phyloP scores from a whole-genome alignment of 1,140 invertebrate species.

The Adoxophyes honmai region DNA sequence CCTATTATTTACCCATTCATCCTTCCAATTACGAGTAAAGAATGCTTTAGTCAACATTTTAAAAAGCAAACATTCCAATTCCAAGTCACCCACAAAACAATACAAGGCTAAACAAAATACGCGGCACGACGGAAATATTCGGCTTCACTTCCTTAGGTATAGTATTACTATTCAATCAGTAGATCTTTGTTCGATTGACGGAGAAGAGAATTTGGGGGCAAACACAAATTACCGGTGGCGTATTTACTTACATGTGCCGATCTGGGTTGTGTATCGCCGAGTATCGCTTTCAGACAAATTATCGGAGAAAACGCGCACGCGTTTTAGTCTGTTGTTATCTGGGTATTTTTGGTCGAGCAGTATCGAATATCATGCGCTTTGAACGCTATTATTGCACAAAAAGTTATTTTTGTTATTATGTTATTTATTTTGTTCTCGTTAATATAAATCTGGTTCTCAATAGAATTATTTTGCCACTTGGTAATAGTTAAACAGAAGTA shows the following conservation, averaged over 20 bases:
- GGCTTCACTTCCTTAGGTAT: conserved; percentile 36
- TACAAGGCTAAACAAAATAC: neutral
- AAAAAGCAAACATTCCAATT: neutral
- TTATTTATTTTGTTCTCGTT: too few species aligned
- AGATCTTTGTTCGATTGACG: conserved; percentile 53
- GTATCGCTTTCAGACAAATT: conserved; percentile 45
- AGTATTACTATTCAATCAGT: conserved; percentile 59
- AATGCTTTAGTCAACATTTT: too few species aligned
- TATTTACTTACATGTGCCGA: conserved; percentile 40
- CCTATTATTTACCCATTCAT: too few species aligned
- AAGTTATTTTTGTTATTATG: too few species aligned
- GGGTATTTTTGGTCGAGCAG: neutral
- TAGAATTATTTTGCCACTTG: too few species aligned
- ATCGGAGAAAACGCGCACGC: conserved; percentile 35
- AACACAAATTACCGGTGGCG: conserved; percentile 34
- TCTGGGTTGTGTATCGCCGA: conserved; percentile 34
- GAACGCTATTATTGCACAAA: neutral
- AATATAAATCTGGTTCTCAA: too few species aligned
- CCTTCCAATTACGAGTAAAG: too few species aligned
- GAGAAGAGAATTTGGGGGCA: conserved; percentile 27
- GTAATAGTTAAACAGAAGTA: too few species aligned
- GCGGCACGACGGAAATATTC: conserved; percentile 19
- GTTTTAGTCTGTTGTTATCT: conserved; percentile 5
- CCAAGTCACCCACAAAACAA: neutral
- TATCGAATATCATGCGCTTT: neutral